Evolutionary conservation across 2,797 vertebrate species (phyloP).

Genomic region (Molossus molossus): DNA sequence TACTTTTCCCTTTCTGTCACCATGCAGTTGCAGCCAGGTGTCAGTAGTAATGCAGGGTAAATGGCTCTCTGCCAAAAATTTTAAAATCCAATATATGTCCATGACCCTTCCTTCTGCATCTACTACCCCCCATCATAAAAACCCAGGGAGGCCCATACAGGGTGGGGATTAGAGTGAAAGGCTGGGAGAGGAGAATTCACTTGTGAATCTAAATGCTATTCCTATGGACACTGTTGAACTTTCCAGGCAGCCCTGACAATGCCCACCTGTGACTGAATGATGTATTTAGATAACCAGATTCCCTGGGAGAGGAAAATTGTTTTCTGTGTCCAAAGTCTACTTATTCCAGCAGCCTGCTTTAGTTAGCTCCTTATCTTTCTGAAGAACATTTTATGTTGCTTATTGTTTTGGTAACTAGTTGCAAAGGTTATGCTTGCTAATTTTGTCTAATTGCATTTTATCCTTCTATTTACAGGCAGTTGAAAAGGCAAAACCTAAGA

Average conservation of each 20-base stretch:
- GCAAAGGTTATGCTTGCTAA: slow-evolving; percentile 76
- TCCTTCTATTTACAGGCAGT: slow-evolving; percentile 91
- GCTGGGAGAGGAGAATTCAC: not conserved
- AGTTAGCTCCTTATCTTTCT: not conserved
- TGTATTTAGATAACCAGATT: not conserved
- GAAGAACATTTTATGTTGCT: slow-evolving; percentile 53
- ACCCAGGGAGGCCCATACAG: not conserved
- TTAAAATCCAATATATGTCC: not conserved
- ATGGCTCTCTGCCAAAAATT: not conserved
- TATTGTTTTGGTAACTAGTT: slow-evolving; percentile 70
- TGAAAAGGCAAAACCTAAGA: slow-evolving; percentile 94
- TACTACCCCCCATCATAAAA: not conserved
- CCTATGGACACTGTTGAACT: not conserved
- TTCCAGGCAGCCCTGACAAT: not conserved
- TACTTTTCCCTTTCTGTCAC: slow-evolving; percentile 68
- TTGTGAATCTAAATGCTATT: not conserved
- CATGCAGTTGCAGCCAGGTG: slow-evolving; percentile 55
- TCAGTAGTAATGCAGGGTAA: slow-evolving; percentile 63
- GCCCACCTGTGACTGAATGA: not conserved
- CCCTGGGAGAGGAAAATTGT: slow-evolving; percentile 29
- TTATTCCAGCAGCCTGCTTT: slow-evolving; percentile 38
- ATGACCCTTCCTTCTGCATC: not conserved
- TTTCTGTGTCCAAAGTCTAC: not conserved
- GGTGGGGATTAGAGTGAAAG: not conserved
- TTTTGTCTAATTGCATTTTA: slow-evolving; percentile 85